Evolutionary conservation across 2,888 invertebrate genomes (phyloP).

Genomic region (Hyppa rectilinea): DNA sequence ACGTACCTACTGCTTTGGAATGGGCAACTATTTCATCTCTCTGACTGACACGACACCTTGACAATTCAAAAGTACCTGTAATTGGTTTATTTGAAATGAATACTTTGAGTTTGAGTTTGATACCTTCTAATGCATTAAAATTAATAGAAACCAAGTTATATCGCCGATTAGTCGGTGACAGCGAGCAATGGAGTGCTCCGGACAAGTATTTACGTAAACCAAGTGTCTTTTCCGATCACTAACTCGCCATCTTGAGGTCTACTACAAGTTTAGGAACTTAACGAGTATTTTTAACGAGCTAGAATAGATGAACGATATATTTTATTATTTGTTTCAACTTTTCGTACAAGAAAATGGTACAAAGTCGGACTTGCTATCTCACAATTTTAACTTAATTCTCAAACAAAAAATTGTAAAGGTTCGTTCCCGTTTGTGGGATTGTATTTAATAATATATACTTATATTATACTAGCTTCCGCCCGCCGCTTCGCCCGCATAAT

Average conservation of each 20-base stretch:
- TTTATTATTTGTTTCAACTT: too few species aligned
- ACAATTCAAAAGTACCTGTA: too few species aligned
- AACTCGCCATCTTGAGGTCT: slow-evolving; percentile 30
- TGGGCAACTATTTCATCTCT: too few species aligned
- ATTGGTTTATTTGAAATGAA: too few species aligned
- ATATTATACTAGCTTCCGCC: too few species aligned
- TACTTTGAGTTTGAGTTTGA: too few species aligned
- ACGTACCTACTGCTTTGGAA: too few species aligned
- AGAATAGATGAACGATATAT: neutral
- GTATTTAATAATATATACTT: neutral
- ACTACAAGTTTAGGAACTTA: slow-evolving; percentile 22
- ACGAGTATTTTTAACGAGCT: neutral
- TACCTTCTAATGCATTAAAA: slow-evolving; percentile 6
- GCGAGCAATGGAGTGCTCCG: slow-evolving; percentile 26
- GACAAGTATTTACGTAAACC: slow-evolving; percentile 56
- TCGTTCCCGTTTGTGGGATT: neutral
- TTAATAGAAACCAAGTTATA: slow-evolving; percentile 19
- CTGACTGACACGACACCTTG: too few species aligned
- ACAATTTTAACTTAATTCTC: neutral
- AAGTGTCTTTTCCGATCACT: slow-evolving; percentile 38
- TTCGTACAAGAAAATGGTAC: too few species aligned
- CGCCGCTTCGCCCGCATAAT: too few species aligned
- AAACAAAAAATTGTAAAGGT: neutral
- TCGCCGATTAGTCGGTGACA: slow-evolving; percentile 51
- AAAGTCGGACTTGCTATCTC: too few species aligned